Evolutionary conservation across 2,113 vertebrate species (phyloP), one percentile per base, ranked within the genome.

Genomic region (Tragulus kanchil): DNA sequence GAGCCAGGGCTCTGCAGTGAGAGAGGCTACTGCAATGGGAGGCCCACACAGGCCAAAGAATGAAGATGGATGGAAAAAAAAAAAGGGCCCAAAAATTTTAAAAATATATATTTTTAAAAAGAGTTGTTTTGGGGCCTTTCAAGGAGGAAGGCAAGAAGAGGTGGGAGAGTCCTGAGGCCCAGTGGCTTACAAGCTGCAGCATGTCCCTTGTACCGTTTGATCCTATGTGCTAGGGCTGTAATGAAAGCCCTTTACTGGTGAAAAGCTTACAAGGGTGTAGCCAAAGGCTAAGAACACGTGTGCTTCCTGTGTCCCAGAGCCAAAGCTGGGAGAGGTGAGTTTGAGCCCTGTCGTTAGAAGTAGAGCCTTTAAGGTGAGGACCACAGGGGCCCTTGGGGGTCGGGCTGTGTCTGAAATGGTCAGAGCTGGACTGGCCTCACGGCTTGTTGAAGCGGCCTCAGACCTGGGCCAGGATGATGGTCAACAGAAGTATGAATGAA

Each of bases 171-270:
- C 73, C 64, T 23, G 26, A 73, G 85, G 79, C 56, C 42, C 23
- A n/a, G 0, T 25, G 42, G 42, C 52, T 67, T 52, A 23, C 25
- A 58, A 93, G 82, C 59, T 19, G 0, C 6, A 4, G 59, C 5
- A 0, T 3, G 4, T 23, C 9, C 59, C 19, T 45, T 62, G 12
- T 12, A 1, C 4, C 1, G 0, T n/a, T 14, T 16, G 42, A 65
- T 65, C 23, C 10, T 65, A 48, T 48, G 31, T 61, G 6, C 78
- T 69, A n/a, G 69, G 81, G 69, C 1, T 6, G 12, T 17, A 58
- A 28, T 1, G 5, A 28, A 21, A 61, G 12, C 28, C 26, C 4
- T 25, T n/a, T n/a, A n/a, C 25, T 28, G 31, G 42, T 28, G 61
- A 93, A 78, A 73, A 45, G 26, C 84, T 17, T 84, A 83, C 19